Base-by-base conservation (phyloP, 2,797 vertebrate genomes). In the Pipistrellus kuhlii region DNA sequence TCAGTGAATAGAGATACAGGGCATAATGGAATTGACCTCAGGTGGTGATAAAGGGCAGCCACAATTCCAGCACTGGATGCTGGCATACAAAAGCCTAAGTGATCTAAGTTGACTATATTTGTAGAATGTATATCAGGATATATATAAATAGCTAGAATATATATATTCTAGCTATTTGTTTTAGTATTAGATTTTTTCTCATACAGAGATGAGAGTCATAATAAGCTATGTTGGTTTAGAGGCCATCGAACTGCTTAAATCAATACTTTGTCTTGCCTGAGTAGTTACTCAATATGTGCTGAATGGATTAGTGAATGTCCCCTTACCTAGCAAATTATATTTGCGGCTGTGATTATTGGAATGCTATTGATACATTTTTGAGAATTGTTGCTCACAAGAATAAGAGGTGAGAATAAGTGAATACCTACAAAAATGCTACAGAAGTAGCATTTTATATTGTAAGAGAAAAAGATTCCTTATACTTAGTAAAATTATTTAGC, bases 221-320 rank as follows among this genome's bases (percentile, higher is more conserved):
- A 83, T 93, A 82, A 66, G 6, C 13, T 77, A 38, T 93, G 4
- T 66, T 95, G 13, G 4, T 77, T 90, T 94, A 80, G 51, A 90
- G 59, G 72, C 62, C 6, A 87, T 35, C 3, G 84, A 78, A 57
- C 20, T 94, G 64, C 82, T 96, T 88, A 20, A 92, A 59, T 88
- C 51, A 88, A 80, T 85, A 81, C 10, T 27, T 17, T 88, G 44
- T 73, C 72, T 90, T 90, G 17, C 21, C 48, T 87, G 41, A 23
- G 7, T 59, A 75, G 25, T 62, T 77, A 41, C 4, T 92, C 32
- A 78, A 30, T 66, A 87, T 53, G 38, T 72, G 38, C 62, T 89
- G 73, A 93, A 55, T 86, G 69, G 71, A n/a, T 84, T 57, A 86
- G 15, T 75, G 35, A 84, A 83, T 38, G 15, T 85, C 62, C 32